Conservation (phyloP, 2,888 invertebrate species). For the Teinopalpus imperialis region DNA sequence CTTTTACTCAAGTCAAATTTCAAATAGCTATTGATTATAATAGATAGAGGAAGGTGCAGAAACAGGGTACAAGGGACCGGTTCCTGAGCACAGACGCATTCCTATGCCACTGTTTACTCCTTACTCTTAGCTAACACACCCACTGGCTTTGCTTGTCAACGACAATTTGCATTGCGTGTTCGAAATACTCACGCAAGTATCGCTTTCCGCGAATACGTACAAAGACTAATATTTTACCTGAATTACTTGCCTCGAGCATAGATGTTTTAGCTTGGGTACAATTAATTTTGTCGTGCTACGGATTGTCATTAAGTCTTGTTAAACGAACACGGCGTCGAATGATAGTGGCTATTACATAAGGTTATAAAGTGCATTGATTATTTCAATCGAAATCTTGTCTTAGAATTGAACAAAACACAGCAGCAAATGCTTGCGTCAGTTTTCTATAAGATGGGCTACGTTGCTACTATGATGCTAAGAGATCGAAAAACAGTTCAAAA, state of each 20-base stretch:
- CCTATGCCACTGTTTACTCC: slow-evolving; percentile 27
- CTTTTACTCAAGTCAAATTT: neutral
- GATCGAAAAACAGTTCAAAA: too few relatives aligned
- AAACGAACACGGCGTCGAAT: neutral
- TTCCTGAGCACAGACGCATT: slow-evolving; percentile 40
- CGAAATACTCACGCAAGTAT: slow-evolving; percentile 17
- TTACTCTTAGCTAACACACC: slow-evolving; percentile 11
- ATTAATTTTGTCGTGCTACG: slow-evolving; percentile 7
- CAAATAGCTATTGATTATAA: slow-evolving; percentile 15
- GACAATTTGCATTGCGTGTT: slow-evolving; percentile 31
- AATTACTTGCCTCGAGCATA: slow-evolving; percentile 13
- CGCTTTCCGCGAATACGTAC: slow-evolving; percentile 15
- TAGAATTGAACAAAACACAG: too few relatives aligned
- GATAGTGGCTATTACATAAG: neutral
- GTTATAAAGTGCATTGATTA: too few relatives aligned
- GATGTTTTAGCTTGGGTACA: slow-evolving; percentile 4
- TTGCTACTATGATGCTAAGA: too few relatives aligned
- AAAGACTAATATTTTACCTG: slow-evolving; percentile 16
- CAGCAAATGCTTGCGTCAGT: too few relatives aligned
- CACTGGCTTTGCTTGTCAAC: slow-evolving; percentile 28
- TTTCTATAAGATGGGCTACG: too few relatives aligned
- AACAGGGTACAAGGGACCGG: slow-evolving; percentile 36
- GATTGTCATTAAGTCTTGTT: slow-evolving; percentile 3
- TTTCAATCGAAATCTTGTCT: too few relatives aligned
- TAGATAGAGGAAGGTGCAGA: slow-evolving; percentile 10